These are phyloP conservation scores for Drosophila niveifrons DNA, from an alignment of 2,888 invertebrate genomes.

Conservation along the genomic window DNA sequence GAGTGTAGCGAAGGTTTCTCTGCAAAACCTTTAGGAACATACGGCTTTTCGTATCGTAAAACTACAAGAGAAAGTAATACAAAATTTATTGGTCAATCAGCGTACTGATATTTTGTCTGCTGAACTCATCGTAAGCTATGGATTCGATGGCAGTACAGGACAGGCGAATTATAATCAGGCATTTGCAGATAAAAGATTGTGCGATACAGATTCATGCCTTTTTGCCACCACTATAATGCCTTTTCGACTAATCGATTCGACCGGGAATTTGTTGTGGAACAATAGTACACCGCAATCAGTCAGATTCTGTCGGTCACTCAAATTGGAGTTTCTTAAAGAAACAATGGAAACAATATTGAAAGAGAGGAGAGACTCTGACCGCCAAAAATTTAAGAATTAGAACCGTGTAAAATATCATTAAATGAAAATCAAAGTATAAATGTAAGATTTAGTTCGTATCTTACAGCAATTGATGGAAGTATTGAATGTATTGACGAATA, in stretches of 20 bases:
- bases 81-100: too few relatives aligned
- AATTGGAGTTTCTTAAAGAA: not conserved
- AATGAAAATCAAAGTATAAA: not conserved
- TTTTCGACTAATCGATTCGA: not conserved
- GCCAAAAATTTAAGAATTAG: too few relatives aligned
- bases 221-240: not conserved
- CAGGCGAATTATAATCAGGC: not conserved
- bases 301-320: not conserved
- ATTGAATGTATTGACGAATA: not conserved
- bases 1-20: not conserved
- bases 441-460: not conserved
- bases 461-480: not conserved
- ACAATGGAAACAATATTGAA: not conserved
- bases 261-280: not conserved
- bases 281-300: not conserved
- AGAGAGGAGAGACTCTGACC: not conserved
- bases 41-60: not conserved
- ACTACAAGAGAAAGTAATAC: not conserved
- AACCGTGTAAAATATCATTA: not conserved
- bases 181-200: not conserved
- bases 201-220: not conserved
- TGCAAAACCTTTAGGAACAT: constrained; percentile 1
- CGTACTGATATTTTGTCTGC: not conserved
- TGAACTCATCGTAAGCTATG: not conserved
- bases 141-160: not conserved